These are phyloP conservation scores for Smutsia temminckii DNA, from an alignment of 2,797 vertebrate genomes.

Conservation along the genomic window DNA sequence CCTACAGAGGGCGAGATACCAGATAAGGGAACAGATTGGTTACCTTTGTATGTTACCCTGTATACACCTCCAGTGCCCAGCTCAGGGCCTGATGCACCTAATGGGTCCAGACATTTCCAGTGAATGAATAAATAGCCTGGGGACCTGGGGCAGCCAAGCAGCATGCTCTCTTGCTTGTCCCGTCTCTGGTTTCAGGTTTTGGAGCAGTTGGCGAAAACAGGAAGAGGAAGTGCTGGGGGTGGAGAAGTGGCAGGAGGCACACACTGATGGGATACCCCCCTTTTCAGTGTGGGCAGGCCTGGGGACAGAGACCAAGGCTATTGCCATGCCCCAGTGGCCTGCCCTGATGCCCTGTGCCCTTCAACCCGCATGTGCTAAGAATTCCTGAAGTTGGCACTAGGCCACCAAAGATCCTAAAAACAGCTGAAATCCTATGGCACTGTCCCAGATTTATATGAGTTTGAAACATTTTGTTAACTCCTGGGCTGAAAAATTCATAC, in stretches of 20 bases:
- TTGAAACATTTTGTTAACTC: constrained; percentile 47
- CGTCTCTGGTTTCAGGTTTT: constrained; percentile 49
- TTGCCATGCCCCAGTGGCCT: not conserved
- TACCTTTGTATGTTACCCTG: too few species aligned
- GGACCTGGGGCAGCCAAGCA: not conserved
- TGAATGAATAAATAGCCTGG: not conserved
- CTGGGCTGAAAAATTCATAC: not conserved
- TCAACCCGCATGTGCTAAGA: not conserved
- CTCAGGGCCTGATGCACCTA: not conserved
- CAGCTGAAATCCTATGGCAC: not conserved
- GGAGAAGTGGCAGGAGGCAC: not conserved
- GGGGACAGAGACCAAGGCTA: not conserved
- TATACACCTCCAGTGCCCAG: accelerated
- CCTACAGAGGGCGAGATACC: not conserved
- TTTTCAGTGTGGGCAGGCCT: not conserved
- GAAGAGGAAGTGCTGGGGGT: constrained; percentile 67
- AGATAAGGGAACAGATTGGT: not conserved
- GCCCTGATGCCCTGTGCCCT: not conserved
- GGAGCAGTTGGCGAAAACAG: constrained; percentile 55
- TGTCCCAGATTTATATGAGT: constrained; percentile 49
- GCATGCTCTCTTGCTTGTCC: not conserved
- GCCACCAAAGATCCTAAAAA: constrained; percentile 51
- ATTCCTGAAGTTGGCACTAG: constrained; percentile 2
- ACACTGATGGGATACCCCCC: not conserved
- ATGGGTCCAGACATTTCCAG: not conserved